These are phyloP conservation scores for Ganaspis sp. DNA, from an alignment of 1,140 invertebrate species.

Conservation along the genomic window DNA sequence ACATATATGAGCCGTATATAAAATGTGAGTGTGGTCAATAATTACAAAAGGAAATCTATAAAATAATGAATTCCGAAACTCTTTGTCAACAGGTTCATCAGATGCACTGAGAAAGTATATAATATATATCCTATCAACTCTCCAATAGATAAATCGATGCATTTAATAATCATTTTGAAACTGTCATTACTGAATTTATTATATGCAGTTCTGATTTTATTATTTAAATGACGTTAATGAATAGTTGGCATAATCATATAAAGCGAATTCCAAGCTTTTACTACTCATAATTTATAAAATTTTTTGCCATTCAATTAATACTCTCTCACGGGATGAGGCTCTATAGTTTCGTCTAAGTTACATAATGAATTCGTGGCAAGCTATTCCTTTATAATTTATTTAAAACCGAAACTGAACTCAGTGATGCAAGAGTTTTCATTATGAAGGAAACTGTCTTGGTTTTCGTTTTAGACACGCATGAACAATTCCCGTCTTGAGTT, in stretches of 20 bases:
- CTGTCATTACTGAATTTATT: not conserved
- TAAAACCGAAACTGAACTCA: constrained; percentile 2
- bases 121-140: too few species aligned
- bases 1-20: too few species aligned
- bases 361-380: not conserved
- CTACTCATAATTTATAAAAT: not conserved
- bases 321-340: not conserved
- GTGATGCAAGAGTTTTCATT: constrained; percentile 24
- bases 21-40: too few species aligned
- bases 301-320: not conserved
- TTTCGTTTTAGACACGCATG: not conserved
- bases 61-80: not conserved
- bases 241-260: not conserved
- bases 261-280: not conserved
- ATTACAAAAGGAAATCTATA: constrained; percentile 9
- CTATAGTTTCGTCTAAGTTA: not conserved
- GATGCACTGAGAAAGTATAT: not conserved
- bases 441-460: not conserved
- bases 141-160: too few species aligned
- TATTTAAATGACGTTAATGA: not conserved
- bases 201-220: not conserved
- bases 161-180: not conserved
- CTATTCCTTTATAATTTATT: constrained; percentile 2
- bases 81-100: not conserved
- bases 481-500: not conserved